These are phyloP conservation scores for Mormyrus proboscirostris DNA, from an alignment of 2,797 vertebrate genomes.

Conservation along the genomic window DNA sequence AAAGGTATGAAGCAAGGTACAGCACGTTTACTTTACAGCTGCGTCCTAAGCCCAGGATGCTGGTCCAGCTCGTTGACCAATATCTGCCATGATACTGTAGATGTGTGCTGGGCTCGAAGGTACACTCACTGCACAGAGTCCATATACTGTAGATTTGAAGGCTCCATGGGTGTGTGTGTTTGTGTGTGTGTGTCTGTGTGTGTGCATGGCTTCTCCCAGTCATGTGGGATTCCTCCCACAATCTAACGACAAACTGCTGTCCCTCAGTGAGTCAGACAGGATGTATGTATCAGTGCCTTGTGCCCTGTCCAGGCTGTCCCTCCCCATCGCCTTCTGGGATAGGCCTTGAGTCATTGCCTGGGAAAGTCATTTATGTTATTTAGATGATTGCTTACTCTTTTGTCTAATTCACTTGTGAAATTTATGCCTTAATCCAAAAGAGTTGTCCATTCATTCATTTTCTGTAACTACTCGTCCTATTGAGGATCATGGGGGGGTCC, in stretches of 20 bases:
- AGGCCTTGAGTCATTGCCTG: background rate
- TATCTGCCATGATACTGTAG: background rate
- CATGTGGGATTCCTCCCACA: background rate
- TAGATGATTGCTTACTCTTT: background rate
- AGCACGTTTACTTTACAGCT: background rate
- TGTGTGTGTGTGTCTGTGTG: background rate
- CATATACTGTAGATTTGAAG: background rate
- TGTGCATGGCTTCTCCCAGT: background rate
- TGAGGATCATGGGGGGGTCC: background rate
- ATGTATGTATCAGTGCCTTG: background rate
- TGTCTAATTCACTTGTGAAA: background rate
- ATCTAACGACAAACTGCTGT: background rate
- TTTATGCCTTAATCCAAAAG: background rate
- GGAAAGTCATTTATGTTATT: background rate
- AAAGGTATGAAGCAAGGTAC: background rate
- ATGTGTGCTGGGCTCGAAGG: background rate
- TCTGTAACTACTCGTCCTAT: background rate
- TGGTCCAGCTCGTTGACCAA: background rate
- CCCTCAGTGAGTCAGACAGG: background rate
- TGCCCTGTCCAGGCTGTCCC: background rate
- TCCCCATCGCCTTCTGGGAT: background rate
- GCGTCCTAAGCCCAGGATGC: background rate
- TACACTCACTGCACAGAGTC: background rate
- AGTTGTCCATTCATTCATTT: background rate
- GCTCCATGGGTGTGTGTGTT: background rate